Conservation (phyloP, 2,113 vertebrate genomes). For the Bubo scandiacus region DNA sequence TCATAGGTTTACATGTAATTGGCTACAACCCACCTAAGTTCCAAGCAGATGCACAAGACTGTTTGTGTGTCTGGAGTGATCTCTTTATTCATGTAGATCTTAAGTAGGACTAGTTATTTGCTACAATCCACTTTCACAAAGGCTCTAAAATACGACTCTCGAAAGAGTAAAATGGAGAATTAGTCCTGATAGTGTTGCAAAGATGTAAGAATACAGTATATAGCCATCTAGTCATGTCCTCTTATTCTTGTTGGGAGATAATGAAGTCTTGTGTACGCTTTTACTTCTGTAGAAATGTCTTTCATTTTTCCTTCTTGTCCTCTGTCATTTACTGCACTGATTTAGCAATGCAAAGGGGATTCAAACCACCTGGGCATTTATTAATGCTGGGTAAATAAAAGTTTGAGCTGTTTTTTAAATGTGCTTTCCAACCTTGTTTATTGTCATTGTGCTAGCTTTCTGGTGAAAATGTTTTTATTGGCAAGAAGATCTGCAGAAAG, state of each 20-base stretch:
- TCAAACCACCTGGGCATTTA: constrained; percentile 11
- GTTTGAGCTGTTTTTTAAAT: not conserved
- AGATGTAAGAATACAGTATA: not conserved
- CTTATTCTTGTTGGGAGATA: not conserved
- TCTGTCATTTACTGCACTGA: not conserved
- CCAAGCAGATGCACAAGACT: not conserved
- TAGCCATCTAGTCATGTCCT: not conserved
- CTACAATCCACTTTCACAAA: not conserved
- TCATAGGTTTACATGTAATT: not conserved
- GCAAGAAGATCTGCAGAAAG: not conserved
- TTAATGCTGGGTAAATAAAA: constrained; percentile 11
- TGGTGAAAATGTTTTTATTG: not conserved
- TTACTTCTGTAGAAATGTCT: not conserved
- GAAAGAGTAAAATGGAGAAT: not conserved
- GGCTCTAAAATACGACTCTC: not conserved
- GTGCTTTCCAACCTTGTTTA: not conserved
- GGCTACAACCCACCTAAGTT: not conserved
- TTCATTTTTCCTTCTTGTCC: not conserved
- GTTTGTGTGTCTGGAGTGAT: not conserved
- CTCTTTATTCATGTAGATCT: not conserved
- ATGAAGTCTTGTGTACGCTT: not conserved
- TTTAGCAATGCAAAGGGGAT: constrained; percentile 14
- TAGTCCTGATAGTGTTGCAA: not conserved
- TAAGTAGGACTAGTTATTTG: not conserved
- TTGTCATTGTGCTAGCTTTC: not conserved